phyloP scores from a whole-genome alignment of 2,113 vertebrate genomes.

The Amblyopsis rosae region DNA sequence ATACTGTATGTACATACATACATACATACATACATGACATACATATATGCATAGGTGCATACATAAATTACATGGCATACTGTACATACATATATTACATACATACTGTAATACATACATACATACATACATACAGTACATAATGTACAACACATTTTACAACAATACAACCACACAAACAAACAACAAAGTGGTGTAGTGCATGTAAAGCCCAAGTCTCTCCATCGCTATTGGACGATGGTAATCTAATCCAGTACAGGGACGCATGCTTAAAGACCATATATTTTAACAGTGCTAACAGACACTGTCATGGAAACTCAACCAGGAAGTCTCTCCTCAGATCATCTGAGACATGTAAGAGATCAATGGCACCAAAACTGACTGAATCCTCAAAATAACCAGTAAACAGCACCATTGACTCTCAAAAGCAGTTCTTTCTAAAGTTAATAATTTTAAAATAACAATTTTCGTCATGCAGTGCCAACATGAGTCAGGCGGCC shows the following conservation, averaged over 20 bases:
- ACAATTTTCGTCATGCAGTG: conserved; percentile 23
- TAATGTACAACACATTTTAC: too few species aligned
- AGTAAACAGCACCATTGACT: background rate
- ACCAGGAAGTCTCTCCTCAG: background rate
- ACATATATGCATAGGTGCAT: background rate
- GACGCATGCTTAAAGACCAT: too few species aligned
- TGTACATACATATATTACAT: background rate
- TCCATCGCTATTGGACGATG: too few species aligned
- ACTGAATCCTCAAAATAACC: background rate
- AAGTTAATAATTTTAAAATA: conserved; percentile 1
- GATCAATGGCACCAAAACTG: background rate
- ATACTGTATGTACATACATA: background rate
- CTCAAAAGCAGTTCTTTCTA: background rate
- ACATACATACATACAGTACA: too few species aligned
- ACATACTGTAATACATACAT: too few species aligned
- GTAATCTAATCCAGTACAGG: too few species aligned
- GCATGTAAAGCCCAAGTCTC: too few species aligned
- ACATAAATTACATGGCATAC: background rate
- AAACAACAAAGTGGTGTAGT: too few species aligned
- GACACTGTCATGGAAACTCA: background rate
- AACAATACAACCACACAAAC: too few species aligned
- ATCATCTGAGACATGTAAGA: background rate
- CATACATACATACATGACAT: background rate
- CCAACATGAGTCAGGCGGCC: background rate
- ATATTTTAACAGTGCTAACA: background rate